Evolutionary conservation across 2,888 invertebrate genomes (phyloP), one percentile per base, ranked within the genome.

Genomic region (Drosophila merina): DNA sequence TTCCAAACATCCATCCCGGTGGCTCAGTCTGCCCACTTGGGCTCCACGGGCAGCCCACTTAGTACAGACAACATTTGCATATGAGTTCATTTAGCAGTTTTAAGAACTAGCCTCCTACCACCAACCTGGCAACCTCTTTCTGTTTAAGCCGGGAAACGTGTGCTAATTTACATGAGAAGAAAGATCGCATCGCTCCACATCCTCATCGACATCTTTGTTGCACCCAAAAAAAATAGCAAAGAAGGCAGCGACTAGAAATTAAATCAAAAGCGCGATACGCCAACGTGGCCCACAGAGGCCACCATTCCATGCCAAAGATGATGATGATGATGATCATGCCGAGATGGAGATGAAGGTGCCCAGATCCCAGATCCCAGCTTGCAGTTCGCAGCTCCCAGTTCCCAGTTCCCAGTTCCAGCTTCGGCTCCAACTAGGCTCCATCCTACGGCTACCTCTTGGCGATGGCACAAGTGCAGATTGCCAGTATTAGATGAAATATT

Each of bases 401-500:
- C 6, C 38, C 31, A 38, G 40, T 8, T 42, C 8, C 8, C 40
- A 8, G 33, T 2, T 33, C 1, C 38, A 14, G 57, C 44, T 57
- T 36, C 36, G 36, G 36, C 30, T 42, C 20, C 40, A 8, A 42
- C 40, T 42, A 47, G n/a, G 36, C 48, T 6, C 14, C 54, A 20
- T 40, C 31, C 40, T 42, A 42, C 40, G 50, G 55, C 40, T 25
- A 50, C 55, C 72, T 72, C 36, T 44, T 71, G 72, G 70, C 70
- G 76, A 76, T 79, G 86, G 82, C 86, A 86, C 90, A 90, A 89
- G 89, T 90, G 89, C 89, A 89, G 90, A 89, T 89, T 86, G 81
- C 80, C 77, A 90, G 76, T 86, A 84, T 89, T 84, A 89, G 90
- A 89, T 89, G 89, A 89, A 89, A 88, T 89, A 86, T 89, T 88